Evolutionary conservation across 2,113 vertebrate genomes (phyloP).

Genomic region (Eubucco bourcierii): DNA sequence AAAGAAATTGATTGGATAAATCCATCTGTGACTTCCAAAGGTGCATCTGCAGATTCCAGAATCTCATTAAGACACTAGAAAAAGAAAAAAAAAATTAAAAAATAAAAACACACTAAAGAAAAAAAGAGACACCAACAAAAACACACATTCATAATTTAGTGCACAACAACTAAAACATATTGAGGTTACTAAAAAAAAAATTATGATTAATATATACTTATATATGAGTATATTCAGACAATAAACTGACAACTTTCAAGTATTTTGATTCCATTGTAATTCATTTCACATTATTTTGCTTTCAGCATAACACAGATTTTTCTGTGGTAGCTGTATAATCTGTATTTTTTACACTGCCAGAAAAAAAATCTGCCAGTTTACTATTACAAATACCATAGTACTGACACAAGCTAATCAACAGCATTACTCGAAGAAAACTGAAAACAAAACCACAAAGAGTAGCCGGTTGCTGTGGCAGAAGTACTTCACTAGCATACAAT

Average conservation of each 20-base stretch:
- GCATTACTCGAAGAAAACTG: background rate
- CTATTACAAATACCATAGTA: background rate
- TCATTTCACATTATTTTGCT: background rate
- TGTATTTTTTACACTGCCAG: background rate
- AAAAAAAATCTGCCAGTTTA: background rate
- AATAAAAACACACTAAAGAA: background rate
- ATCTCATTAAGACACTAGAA: slow-evolving; percentile 94
- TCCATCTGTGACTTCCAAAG: slow-evolving; percentile 92
- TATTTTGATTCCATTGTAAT: background rate
- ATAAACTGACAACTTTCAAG: background rate
- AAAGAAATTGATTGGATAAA: slow-evolving; percentile 96
- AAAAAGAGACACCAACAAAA: background rate
- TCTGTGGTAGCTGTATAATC: background rate
- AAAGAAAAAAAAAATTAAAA: background rate
- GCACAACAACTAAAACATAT: background rate
- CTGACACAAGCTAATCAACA: background rate
- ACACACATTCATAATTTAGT: background rate
- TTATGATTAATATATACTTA: background rate
- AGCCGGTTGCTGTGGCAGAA: background rate
- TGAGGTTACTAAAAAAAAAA: background rate
- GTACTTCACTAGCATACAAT: background rate
- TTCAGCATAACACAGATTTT: background rate
- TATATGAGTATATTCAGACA: background rate
- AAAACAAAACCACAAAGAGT: background rate
- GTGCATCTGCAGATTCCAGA: slow-evolving; percentile 92